A percentile compares a stretch with the other conserved stretches of the same genome.
Evolutionary conservation across 2,888 invertebrate species (phyloP).

Genomic region (Cybosia mesomella): DNA sequence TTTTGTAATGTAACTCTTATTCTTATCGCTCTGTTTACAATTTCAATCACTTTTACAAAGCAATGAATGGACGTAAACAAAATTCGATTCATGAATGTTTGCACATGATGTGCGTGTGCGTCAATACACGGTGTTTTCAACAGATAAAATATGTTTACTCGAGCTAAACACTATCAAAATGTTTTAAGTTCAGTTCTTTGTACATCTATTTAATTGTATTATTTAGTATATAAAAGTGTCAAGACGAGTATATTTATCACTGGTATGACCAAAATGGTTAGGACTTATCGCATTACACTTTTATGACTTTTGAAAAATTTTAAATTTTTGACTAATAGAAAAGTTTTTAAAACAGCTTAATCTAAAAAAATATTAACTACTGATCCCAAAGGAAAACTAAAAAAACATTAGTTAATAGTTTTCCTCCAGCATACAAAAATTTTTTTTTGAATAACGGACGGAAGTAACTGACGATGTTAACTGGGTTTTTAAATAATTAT

Average conservation of each 20-base stretch:
- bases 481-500: too few relatives aligned
- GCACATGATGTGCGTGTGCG: not conserved
- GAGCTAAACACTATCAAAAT: not conserved
- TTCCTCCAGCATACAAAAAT: too few relatives aligned
- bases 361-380: too few relatives aligned
- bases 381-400: too few relatives aligned
- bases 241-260: not conserved
- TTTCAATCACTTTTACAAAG: not conserved
- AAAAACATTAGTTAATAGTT: too few relatives aligned
- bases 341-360: too few relatives aligned
- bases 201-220: too few relatives aligned
- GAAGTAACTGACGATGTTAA: too few relatives aligned
- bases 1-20: not conserved
- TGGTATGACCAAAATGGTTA: not conserved
- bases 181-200: not conserved
- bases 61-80: not conserved
- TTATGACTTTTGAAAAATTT: not conserved
- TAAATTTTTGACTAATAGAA: not conserved
- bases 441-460: too few relatives aligned
- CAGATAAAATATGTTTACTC: not conserved
- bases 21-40: constrained; percentile 7
- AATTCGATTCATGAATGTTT: constrained; percentile 6
- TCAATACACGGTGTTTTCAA: not conserved
- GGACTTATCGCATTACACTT: too few relatives aligned
- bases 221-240: not conserved